Conservation (phyloP, 2,888 invertebrate species). For the Drosophila siamana region DNA sequence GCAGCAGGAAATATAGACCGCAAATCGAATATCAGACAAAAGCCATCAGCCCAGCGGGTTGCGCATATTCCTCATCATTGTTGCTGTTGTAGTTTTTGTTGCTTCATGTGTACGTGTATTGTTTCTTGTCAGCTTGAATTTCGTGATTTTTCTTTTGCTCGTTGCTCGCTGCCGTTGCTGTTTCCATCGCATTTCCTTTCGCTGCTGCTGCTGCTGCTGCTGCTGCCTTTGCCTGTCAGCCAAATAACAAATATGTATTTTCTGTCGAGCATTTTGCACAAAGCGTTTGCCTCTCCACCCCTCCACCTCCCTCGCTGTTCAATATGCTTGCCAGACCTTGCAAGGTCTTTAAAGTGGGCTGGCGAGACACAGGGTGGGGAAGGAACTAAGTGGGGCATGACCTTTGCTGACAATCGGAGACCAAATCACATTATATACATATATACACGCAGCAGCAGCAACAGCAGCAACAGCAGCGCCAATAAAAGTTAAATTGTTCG, state of each 20-base stretch:
- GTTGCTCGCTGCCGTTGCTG: slow-evolving; percentile 8
- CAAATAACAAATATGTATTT: slow-evolving; percentile 65
- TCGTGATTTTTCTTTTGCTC: slow-evolving; percentile 69
- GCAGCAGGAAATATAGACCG: slow-evolving; percentile 57
- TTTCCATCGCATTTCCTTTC: slow-evolving; percentile 4
- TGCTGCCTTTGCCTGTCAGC: slow-evolving; percentile 59
- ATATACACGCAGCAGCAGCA: slow-evolving; percentile 22
- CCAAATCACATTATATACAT: slow-evolving; percentile 71
- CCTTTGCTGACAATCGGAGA: slow-evolving; percentile 76
- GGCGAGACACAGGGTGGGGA: slow-evolving; percentile 9
- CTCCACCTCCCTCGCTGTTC: slow-evolving; percentile 37
- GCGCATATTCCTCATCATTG: slow-evolving; percentile 35
- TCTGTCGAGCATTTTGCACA: slow-evolving; percentile 40
- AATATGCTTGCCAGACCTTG: slow-evolving; percentile 51
- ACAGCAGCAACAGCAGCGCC: slow-evolving; percentile 40
- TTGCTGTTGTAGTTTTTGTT: slow-evolving; percentile 30
- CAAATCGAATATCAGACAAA: slow-evolving; percentile 73
- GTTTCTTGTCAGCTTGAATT: slow-evolving; percentile 70
- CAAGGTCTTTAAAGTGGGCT: slow-evolving; percentile 47
- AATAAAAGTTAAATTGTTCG: slow-evolving; percentile 77
- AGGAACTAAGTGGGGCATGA: slow-evolving; percentile 57
- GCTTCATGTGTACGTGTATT: slow-evolving; percentile 51
- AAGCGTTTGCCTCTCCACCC: slow-evolving; percentile 29
- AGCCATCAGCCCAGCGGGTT: slow-evolving; percentile 62
- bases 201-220: background rate